Evolutionary conservation across 2,888 invertebrate genomes (phyloP), one percentile per base, ranked within the genome.

Genomic region (Myopa testacea): DNA sequence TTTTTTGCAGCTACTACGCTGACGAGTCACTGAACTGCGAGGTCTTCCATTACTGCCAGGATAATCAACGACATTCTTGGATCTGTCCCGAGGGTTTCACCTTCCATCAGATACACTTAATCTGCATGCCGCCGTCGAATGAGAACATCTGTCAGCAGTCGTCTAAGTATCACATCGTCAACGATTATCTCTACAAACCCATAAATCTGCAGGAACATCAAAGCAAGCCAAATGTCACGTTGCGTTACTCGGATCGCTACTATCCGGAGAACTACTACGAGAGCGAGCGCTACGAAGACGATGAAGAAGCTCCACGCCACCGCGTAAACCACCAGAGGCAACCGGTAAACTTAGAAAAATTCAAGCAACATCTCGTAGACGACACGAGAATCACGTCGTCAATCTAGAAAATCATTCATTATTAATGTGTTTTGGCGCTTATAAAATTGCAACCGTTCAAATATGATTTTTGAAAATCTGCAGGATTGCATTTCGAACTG

Each of bases 31-130:
- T 97, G 38, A 93, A 93, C 84, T 97, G 97, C 86, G 96, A 97
- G 89, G 96, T 97, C 60, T 97, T 97, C 92, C 97, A 97, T 87
- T 97, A 97, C 89, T 97, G 97, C 87, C 96, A 96, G 87, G 96
- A 96, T 83, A 95, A 94, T 83, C 95, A 95, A 60, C 94, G 94
- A 85, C 96, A 97, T 89, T 96, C 96, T 3, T 97, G 97, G 96
- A 94, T 97, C 84, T 97, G 97, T 84, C 97, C 97, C 0, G 95
- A 96, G 84, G 96, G 96, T 76, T 96, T 97, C 74, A 88, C 87
- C 14, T 90, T 89, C 84, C 89, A 90, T 75, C 91, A 96, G 93
- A 96, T 97, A 16, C 97, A 97, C 87, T 90, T 97, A 80, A 97
- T 97, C 88, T 97, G 97, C 90, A 96, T 97, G 95, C 96, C 96